Conservation (phyloP, 1,140 invertebrate genomes). For the Melitaea cinxia region DNA sequence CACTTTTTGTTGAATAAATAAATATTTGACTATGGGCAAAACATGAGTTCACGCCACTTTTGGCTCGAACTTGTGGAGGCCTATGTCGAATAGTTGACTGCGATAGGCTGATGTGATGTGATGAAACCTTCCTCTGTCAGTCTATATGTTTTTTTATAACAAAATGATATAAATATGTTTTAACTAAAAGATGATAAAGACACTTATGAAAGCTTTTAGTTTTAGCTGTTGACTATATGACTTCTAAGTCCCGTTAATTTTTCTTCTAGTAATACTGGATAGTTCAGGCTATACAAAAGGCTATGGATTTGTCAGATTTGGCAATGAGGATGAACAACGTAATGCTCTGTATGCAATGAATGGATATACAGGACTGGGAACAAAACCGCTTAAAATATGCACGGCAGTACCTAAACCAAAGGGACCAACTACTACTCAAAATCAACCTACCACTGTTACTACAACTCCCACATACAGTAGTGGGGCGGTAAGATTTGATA, state of each 20-base stretch:
- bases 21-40: too few relatives aligned
- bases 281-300: slow-evolving; percentile 95
- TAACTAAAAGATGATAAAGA: too few relatives aligned
- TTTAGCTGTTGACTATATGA: neutral
- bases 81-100: too few relatives aligned
- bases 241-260: neutral
- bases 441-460: slow-evolving; percentile 62
- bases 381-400: slow-evolving; percentile 94
- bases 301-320: slow-evolving; percentile 98
- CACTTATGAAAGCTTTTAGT: too few relatives aligned
- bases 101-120: too few relatives aligned
- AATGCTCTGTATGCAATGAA: slow-evolving; percentile 95
- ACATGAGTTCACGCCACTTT: too few relatives aligned
- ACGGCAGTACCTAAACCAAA: slow-evolving; percentile 93
- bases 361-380: slow-evolving; percentile 90
- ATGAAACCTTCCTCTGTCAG: too few relatives aligned
- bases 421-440: slow-evolving; percentile 63
- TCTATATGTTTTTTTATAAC: too few relatives aligned
- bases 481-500: slow-evolving; percentile 57
- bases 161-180: too few relatives aligned
- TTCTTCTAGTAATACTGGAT: slow-evolving; percentile 90
- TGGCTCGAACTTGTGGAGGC: too few relatives aligned
- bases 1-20: too few relatives aligned
- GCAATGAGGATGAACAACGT: slow-evolving; percentile 96
- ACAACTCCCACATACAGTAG: slow-evolving; percentile 53